A percentile compares a stretch with the other conserved stretches of the same genome.
Conservation (phyloP, 2,113 vertebrate species). For the Mesoclemmys tuberculata region DNA sequence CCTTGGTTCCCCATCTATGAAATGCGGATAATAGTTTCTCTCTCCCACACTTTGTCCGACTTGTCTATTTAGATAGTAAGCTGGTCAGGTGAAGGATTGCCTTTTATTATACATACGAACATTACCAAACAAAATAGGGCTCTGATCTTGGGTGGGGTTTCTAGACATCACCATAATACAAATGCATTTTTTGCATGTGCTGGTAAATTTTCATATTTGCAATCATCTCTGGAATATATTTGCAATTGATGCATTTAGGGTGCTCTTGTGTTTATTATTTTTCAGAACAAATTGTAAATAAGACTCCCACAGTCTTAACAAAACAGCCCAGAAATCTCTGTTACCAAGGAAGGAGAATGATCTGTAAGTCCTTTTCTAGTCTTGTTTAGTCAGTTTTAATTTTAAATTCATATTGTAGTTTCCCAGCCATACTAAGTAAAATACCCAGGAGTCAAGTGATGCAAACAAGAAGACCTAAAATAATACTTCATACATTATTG, state of each 20-base stretch:
- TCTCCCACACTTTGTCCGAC: rapidly evolving
- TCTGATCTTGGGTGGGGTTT: neutral
- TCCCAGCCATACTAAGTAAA: neutral
- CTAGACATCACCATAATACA: neutral
- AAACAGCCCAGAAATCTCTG: neutral
- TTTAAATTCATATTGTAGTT: neutral
- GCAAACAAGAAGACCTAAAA: neutral
- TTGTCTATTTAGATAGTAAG: neutral
- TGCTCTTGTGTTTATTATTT: neutral
- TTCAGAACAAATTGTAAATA: neutral
- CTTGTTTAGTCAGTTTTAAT: neutral
- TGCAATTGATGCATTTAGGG: neutral
- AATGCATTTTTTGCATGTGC: neutral
- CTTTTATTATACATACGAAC: neutral
- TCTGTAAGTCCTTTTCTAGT: neutral
- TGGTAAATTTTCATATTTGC: neutral
- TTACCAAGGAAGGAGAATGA: neutral
- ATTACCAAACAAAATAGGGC: neutral
- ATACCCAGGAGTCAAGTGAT: neutral
- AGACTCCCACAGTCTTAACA: neutral
- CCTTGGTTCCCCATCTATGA: neutral
- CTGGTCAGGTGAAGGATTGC: neutral
- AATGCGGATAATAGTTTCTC: neutral
- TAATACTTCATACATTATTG: neutral
- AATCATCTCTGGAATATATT: neutral